Percentiles rank a stretch among this genome's conserved stretches.
Evolutionary conservation across 2,113 vertebrate genomes (phyloP).

Genomic region (Chamaetylas fuelleborni): DNA sequence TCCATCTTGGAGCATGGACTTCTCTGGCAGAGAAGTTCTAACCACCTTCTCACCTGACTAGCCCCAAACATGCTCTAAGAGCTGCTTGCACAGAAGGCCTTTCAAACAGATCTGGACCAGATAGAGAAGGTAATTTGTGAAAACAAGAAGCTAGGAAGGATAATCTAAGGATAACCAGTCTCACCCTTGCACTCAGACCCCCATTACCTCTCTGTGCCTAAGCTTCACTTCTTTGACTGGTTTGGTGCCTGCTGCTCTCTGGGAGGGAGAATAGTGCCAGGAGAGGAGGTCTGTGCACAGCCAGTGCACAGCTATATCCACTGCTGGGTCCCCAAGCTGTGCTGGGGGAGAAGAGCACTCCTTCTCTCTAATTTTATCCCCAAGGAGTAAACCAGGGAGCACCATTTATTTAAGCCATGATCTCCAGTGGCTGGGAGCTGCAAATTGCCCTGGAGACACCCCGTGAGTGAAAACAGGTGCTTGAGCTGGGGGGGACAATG

Average conservation of each 20-base stretch:
- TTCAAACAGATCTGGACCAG: background rate
- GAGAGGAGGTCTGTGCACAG: background rate
- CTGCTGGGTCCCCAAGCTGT: accelerated
- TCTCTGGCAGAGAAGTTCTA: background rate
- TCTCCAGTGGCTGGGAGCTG: background rate
- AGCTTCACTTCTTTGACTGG: background rate
- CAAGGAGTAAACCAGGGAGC: background rate
- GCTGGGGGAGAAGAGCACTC: background rate
- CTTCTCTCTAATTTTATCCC: background rate
- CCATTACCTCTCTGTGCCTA: background rate
- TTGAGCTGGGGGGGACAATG: accelerated
- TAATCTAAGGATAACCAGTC: accelerated
- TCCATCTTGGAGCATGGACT: background rate
- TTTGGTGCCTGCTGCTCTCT: background rate
- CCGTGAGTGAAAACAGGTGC: background rate
- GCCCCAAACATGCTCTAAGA: background rate
- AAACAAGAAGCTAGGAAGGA: background rate
- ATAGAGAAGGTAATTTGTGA: background rate
- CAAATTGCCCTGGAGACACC: background rate
- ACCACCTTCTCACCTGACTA: background rate
- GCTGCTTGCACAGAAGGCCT: background rate
- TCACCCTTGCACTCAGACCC: background rate
- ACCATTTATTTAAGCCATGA: accelerated
- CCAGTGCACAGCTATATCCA: background rate
- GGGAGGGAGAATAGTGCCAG: background rate